Percentiles rank a stretch among this genome's conserved stretches.
phyloP scores from a whole-genome alignment of 2,797 vertebrate species.

The Jordanella pulchra region DNA sequence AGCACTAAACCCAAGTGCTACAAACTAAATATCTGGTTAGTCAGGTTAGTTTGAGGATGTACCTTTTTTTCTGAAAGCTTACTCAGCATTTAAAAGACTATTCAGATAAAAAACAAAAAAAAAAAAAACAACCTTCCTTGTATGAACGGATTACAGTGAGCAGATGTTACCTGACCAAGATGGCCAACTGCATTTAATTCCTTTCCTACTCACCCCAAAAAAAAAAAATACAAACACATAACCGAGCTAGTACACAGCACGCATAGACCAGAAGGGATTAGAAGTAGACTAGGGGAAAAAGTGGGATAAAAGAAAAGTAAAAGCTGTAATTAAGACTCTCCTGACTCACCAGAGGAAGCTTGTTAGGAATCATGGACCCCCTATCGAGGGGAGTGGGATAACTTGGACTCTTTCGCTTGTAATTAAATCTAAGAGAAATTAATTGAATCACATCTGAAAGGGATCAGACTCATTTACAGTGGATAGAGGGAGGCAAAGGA shows the following conservation, averaged over 20 bases:
- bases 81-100: background rate
- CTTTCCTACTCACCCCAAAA: conserved; percentile 20
- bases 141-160: background rate
- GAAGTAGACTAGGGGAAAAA: conserved; percentile 61
- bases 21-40: no score
- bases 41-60: no score
- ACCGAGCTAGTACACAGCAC: conserved; percentile 34
- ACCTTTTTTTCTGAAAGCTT: background rate
- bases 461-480: conserved; percentile 82
- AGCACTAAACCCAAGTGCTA: no score
- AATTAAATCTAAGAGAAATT: conserved; percentile 87
- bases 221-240: conserved; percentile 48
- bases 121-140: conserved; percentile 2
- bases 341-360: conserved; percentile 78
- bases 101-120: conserved; percentile 21
- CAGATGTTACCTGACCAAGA: conserved; percentile 10
- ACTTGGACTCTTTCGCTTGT: conserved; percentile 81
- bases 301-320: conserved; percentile 76
- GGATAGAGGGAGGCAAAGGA: conserved; percentile 69
- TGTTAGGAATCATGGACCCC: conserved; percentile 79
- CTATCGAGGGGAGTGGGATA: conserved; percentile 78
- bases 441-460: conserved; percentile 86
- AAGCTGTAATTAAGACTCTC: conserved; percentile 83
- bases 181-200: conserved; percentile 30
- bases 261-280: conserved; percentile 56